phyloP scores from a whole-genome alignment of 2,888 invertebrate genomes.

The Ophion costatus region DNA sequence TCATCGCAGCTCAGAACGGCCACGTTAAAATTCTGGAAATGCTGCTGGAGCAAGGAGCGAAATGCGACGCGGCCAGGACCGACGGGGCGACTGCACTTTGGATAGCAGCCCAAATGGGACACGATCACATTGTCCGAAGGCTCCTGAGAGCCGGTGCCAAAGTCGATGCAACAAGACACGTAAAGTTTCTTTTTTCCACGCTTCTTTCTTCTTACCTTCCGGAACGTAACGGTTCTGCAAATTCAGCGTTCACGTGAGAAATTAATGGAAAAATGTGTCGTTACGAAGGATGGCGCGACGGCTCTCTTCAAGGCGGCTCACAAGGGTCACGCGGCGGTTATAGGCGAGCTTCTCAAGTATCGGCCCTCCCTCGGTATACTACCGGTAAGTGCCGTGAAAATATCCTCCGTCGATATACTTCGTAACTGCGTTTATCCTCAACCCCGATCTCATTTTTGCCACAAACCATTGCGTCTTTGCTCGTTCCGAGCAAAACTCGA shows the following conservation, averaged over 20 bases:
- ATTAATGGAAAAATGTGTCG: conserved; percentile 29
- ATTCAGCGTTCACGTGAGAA: not conserved
- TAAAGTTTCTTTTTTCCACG: conserved; percentile 77
- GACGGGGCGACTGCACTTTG: conserved; percentile 96
- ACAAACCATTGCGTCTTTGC: not conserved
- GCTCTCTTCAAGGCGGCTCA: conserved; percentile 97
- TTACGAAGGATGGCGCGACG: conserved; percentile 94
- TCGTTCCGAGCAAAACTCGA: not conserved
- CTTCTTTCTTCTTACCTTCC: not conserved
- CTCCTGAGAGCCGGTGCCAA: conserved; percentile 91
- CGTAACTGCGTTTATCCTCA: not conserved
- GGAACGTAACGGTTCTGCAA: not conserved
- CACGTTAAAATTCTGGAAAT: conserved; percentile 91
- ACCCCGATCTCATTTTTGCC: not conserved
- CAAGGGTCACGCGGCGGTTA: conserved; percentile 95
- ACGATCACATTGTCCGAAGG: conserved; percentile 91
- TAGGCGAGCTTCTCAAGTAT: conserved; percentile 92
- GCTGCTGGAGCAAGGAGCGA: conserved; percentile 90
- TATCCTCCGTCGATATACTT: not conserved
- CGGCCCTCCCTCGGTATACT: conserved; percentile 92
- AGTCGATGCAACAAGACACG: conserved; percentile 92
- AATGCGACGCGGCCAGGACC: conserved; percentile 89
- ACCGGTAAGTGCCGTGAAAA: conserved; percentile 86
- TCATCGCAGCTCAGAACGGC: conserved; percentile 97
- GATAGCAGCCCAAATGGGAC: conserved; percentile 98